These are phyloP conservation scores for Odocoileus virginianus DNA, from an alignment of 2,113 vertebrate species.

Conservation along the genomic window DNA sequence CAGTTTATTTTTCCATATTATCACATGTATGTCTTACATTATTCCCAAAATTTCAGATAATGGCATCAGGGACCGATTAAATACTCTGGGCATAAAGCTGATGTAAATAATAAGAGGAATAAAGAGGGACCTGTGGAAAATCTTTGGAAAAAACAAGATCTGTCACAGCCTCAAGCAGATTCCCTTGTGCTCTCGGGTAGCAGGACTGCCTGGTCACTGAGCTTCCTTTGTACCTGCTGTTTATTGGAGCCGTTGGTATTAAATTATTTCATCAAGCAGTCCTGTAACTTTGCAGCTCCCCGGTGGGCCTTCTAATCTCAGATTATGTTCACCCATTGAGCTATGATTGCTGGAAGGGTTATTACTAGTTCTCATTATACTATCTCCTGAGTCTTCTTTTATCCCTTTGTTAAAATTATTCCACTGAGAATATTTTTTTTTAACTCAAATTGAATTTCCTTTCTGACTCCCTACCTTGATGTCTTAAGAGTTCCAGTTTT, in stretches of 20 bases:
- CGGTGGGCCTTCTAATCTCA: constrained; percentile 68
- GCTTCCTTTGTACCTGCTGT: constrained; percentile 48
- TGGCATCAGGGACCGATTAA: not conserved
- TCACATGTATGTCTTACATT: not conserved
- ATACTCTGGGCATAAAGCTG: not conserved
- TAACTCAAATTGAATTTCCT: constrained; percentile 67
- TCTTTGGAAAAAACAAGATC: not conserved
- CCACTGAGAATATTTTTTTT: constrained; percentile 53
- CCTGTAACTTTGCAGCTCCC: constrained; percentile 70
- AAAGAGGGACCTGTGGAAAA: not conserved
- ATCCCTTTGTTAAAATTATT: constrained; percentile 63
- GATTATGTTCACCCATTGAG: constrained; percentile 55
- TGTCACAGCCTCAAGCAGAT: not conserved
- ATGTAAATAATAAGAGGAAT: constrained; percentile 1
- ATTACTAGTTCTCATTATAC: constrained; percentile 68
- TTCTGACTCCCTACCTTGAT: constrained; percentile 38
- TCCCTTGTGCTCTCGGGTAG: not conserved
- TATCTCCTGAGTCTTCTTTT: constrained; percentile 66
- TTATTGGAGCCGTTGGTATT: constrained; percentile 68
- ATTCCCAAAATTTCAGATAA: not conserved
- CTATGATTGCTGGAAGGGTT: constrained; percentile 69
- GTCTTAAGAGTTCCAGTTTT: constrained; percentile 21
- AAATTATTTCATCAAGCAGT: constrained; percentile 75
- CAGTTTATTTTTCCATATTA: not conserved
- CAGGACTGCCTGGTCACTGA: not conserved